These are phyloP conservation scores for Allophyes oxyacanthae DNA, from an alignment of 2,888 invertebrate genomes.

Conservation along the genomic window DNA sequence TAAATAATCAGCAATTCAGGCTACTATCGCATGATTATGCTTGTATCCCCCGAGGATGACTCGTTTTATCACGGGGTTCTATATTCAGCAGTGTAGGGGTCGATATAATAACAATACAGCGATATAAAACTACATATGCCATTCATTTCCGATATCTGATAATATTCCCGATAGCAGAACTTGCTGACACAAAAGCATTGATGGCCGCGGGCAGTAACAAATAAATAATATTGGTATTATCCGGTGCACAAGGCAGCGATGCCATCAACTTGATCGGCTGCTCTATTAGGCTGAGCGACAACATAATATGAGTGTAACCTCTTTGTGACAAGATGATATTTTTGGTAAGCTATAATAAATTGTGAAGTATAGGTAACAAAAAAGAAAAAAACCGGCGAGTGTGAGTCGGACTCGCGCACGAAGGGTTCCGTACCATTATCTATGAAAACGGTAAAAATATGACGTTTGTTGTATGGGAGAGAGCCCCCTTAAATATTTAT, in stretches of 20 bases:
- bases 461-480: too few species aligned
- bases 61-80: conserved; percentile 1
- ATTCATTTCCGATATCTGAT: conserved; percentile 24
- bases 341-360: too few species aligned
- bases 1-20: not conserved
- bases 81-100: conserved; percentile 1
- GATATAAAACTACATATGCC: conserved; percentile 22
- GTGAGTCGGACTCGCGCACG: too few species aligned
- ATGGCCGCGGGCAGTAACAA: conserved; percentile 30
- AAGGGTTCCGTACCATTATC: too few species aligned
- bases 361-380: too few species aligned
- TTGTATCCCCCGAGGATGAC: not conserved
- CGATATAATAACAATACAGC: conserved; percentile 17
- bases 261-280: conserved; percentile 37
- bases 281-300: conserved; percentile 15
- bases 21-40: conserved; percentile 6
- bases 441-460: too few species aligned
- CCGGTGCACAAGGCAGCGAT: conserved; percentile 32
- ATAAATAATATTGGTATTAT: conserved; percentile 39
- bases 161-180: conserved; percentile 37
- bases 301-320: conserved; percentile 11
- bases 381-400: too few species aligned
- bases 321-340: not conserved
- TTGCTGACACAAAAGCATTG: conserved; percentile 41
- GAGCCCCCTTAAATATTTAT: too few species aligned